Percentiles rank a stretch among this genome's conserved stretches.
Conservation (phyloP, 2,113 vertebrate species). For the Antechinus stuartii region DNA sequence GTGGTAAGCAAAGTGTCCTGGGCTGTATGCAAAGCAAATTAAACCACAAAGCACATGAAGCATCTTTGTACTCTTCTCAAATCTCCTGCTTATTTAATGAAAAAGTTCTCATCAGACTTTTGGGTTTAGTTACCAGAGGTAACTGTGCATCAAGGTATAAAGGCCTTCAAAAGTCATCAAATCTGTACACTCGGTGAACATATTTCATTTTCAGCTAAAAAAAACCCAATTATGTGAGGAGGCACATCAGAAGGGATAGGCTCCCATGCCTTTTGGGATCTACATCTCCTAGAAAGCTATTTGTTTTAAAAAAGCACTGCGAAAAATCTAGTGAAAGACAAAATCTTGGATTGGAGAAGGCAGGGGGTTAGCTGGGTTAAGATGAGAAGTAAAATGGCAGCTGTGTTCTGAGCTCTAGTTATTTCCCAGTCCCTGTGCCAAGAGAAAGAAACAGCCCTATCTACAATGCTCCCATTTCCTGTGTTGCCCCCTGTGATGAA, state of each 20-base stretch:
- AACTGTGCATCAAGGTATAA: conserved; percentile 9
- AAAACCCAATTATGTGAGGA: not conserved
- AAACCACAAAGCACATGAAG: not conserved
- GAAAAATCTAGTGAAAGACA: not conserved
- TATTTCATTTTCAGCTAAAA: conserved; percentile 69
- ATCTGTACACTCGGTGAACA: not conserved
- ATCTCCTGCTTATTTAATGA: not conserved
- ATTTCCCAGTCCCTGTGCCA: not conserved
- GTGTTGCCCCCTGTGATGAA: not conserved
- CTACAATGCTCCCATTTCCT: not conserved
- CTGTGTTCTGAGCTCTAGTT: not conserved
- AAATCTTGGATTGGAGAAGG: not conserved
- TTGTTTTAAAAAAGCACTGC: not conserved
- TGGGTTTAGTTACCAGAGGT: not conserved
- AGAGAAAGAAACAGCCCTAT: not conserved
- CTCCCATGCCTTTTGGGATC: not conserved
- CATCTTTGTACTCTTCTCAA: not conserved
- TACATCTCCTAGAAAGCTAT: not conserved
- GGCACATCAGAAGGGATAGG: not conserved
- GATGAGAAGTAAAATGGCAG: not conserved
- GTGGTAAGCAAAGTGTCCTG: not conserved
- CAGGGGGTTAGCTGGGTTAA: not conserved
- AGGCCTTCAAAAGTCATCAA: conserved; percentile 7
- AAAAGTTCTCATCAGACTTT: not conserved
- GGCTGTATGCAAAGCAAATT: not conserved